Evolutionary conservation across 2,113 vertebrate species (phyloP).

Genomic region (Diadophis punctatus): DNA sequence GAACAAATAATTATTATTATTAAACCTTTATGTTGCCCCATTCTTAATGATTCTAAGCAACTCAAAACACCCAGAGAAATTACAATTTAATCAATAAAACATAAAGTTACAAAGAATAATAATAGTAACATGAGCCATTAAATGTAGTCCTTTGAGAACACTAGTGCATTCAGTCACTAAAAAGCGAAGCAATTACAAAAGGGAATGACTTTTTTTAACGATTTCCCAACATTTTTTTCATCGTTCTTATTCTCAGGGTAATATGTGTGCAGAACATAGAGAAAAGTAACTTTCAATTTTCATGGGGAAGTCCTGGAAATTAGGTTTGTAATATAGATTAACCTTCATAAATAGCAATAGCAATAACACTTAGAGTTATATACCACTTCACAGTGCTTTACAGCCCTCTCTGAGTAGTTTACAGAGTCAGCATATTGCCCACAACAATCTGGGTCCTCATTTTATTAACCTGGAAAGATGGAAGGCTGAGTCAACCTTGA

Average conservation of each 20-base stretch:
- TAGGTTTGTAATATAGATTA: not conserved
- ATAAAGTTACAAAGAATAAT: not conserved
- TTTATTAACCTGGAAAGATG: no score
- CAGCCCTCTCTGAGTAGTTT: no score
- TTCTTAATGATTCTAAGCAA: not conserved
- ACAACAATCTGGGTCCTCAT: no score
- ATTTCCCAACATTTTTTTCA: not conserved
- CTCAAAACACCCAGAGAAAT: not conserved
- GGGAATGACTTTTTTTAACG: not conserved
- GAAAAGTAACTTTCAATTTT: not conserved
- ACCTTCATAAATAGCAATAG: not conserved
- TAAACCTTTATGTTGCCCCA: not conserved
- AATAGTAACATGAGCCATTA: conserved; percentile 47
- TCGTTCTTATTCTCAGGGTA: not conserved
- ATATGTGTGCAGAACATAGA: not conserved
- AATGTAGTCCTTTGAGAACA: conserved; percentile 55
- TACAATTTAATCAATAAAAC: not conserved
- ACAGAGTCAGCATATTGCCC: no score
- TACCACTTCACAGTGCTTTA: no score
- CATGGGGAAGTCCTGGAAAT: not conserved
- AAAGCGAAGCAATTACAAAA: not conserved
- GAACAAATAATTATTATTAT: no score
- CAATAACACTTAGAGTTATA: not conserved
- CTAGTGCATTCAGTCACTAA: not conserved
- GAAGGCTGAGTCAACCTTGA: no score